Conservation (phyloP, 2,888 invertebrate genomes). For the Dascillus cervinus region DNA sequence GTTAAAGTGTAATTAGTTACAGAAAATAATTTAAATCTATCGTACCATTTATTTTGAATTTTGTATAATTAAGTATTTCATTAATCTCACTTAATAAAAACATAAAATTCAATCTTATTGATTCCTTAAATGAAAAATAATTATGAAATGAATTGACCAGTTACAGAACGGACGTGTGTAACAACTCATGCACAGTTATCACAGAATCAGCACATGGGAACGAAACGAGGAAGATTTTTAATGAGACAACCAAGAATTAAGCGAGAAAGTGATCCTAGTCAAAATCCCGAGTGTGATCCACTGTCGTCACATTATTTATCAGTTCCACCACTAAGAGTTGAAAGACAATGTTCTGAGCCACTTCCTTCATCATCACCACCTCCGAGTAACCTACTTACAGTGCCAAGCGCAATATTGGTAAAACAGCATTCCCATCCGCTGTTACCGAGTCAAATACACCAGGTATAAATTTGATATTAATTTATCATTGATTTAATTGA, state of each 20-base stretch:
- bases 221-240: constrained; percentile 55
- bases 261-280: constrained; percentile 51
- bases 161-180: constrained; percentile 23
- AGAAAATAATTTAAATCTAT: too few relatives aligned
- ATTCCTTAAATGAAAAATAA: too few relatives aligned
- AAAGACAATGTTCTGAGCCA: constrained; percentile 53
- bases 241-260: constrained; percentile 62
- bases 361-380: constrained; percentile 47
- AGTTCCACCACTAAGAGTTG: constrained; percentile 48
- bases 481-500: constrained; percentile 1
- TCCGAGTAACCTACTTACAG: constrained; percentile 47
- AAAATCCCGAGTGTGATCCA: constrained; percentile 40
- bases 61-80: too few relatives aligned
- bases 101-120: too few relatives aligned
- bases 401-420: constrained; percentile 51
- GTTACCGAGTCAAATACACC: constrained; percentile 49
- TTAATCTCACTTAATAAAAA: too few relatives aligned
- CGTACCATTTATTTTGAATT: too few relatives aligned
- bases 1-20: too few relatives aligned
- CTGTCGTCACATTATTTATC: constrained; percentile 38
- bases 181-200: constrained; percentile 28
- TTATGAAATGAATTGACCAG: not conserved
- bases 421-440: constrained; percentile 63
- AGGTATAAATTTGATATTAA: constrained; percentile 19
- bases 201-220: constrained; percentile 42